Evolutionary conservation across 2,113 vertebrate species (phyloP), one percentile per base, ranked within the genome.

Genomic region (Plecturocebus donacophilus): DNA sequence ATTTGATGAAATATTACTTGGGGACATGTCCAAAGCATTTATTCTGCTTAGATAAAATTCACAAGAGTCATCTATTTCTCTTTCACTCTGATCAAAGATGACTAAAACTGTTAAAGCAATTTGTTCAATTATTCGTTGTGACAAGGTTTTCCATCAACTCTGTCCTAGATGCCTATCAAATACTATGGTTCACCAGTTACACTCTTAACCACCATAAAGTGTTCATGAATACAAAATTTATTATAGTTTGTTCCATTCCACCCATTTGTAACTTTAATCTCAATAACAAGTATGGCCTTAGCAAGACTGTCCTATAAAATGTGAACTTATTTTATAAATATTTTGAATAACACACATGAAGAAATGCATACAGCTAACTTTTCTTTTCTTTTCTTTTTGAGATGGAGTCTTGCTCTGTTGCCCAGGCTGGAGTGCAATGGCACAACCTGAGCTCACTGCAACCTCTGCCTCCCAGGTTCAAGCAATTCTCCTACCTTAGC

Each of bases 81-180:
- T 97, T 97, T 96, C 35, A 47, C 2, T 96, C 64, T 95, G 70
- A 94, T 58, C 10, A 7, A 97, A 75, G 14, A 64, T 56, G 91
- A 96, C 84, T 52, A 94, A 91, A 71, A 73, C 17, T 68, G 49
- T 92, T 97, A 79, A 95, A 91, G 58, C 76, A 71, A 92, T 96
- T 92, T 96, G 71, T 87, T 91, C 77, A 96, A 95, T 89, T 94
- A 64, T 95, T 97, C 40, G 87, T 94, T 23, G 70, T 98, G 70
- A 88, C 27, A 97, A 94, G 49, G 23, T 5, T 97, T 96, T 94
- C 79, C 40, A 96, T 93, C 83, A 96, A 27, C 75, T 95, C 68
- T 95, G 79, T 95, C 75, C 84, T 47, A 70, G 21, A 75, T 89
- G 40, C 70, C 58, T 86, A 92, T 75, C 84, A 95, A 92, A 97